Base-by-base conservation (phyloP, 2,888 invertebrate genomes). In the Heterodera filipjevi region DNA sequence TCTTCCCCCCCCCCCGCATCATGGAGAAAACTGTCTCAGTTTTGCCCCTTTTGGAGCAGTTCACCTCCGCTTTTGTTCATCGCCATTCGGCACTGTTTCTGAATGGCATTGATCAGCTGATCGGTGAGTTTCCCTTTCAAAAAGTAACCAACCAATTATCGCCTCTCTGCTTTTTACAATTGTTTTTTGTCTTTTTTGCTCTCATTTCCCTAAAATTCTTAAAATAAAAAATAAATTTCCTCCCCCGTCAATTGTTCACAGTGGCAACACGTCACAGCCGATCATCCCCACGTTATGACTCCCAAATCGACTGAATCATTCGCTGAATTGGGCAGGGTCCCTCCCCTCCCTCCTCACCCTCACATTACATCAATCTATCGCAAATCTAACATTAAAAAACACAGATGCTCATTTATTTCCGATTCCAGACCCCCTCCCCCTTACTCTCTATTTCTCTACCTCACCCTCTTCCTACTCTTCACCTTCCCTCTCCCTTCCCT, bases 281-380 rank as follows among this genome's bases (percentile, higher is more conserved):
- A 59, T 59, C 59, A 59, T 59, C 59, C 22, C 59, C 59, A 59
- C 59, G n/a, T 59, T 59, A n/a, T 59, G 59, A 59, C 27, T 59
- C n/a, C 59, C 49, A 49, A 59, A 59, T 59, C 46, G 59, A 59
- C 59, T 59, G 59, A 59, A 59, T 59, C 59, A 59, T 59, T 59
- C 59, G 59, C 59, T 59, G 59, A 59, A 59, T 59, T 59, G 59
- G n/a, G 22, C 59, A 59, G 59, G 27, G n/a, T 8, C 59, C 59
- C 27, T 8, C 59, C n/a, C 59, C n/a, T 59, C 27, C 59, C 59
- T 59, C 59, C 27, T n/a, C 53, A 53, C 53, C 22, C 53, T 53
- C 53, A n/a, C n/a, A n/a, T n/a, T n/a, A n/a, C n/a, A n/a, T n/a
- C n/a, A n/a, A n/a, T n/a, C n/a, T n/a, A n/a, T n/a, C n/a, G n/a